phyloP scores from a whole-genome alignment of 2,113 vertebrate species.

The Protobothrops mucrosquamatus region DNA sequence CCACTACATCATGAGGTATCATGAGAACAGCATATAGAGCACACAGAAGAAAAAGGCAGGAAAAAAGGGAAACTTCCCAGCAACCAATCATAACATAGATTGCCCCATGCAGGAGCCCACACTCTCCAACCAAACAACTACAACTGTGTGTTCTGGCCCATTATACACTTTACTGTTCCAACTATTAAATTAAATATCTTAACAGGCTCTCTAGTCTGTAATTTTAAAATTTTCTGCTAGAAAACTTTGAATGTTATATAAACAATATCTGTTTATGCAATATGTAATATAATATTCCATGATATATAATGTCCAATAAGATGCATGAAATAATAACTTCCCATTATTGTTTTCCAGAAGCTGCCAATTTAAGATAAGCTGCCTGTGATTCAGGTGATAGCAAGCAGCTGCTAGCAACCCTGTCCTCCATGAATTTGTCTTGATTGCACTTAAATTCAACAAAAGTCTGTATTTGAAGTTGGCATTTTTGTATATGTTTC shows the following conservation, averaged over 20 bases:
- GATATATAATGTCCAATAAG: not conserved
- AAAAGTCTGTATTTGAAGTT: not conserved
- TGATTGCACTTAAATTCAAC: not conserved
- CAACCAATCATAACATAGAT: too few species aligned
- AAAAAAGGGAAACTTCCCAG: too few species aligned
- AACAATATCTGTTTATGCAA: not conserved
- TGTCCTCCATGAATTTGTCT: not conserved
- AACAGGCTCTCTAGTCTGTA: not conserved
- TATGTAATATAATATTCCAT: not conserved
- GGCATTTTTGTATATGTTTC: not conserved
- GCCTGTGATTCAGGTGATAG: not conserved
- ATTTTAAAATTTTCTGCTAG: not conserved
- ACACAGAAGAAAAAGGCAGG: too few species aligned
- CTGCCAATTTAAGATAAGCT: not conserved
- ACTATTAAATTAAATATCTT: too few species aligned
- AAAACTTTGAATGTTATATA: not conserved
- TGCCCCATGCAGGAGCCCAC: too few species aligned
- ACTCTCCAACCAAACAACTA: too few species aligned
- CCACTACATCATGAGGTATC: too few species aligned
- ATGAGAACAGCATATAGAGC: too few species aligned
- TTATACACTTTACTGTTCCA: too few species aligned
- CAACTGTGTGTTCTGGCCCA: too few species aligned
- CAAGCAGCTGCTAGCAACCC: not conserved
- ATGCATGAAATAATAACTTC: not conserved
- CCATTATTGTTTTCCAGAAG: not conserved